phyloP scores from a whole-genome alignment of 1,140 invertebrate genomes.

The Homarus americanus region DNA sequence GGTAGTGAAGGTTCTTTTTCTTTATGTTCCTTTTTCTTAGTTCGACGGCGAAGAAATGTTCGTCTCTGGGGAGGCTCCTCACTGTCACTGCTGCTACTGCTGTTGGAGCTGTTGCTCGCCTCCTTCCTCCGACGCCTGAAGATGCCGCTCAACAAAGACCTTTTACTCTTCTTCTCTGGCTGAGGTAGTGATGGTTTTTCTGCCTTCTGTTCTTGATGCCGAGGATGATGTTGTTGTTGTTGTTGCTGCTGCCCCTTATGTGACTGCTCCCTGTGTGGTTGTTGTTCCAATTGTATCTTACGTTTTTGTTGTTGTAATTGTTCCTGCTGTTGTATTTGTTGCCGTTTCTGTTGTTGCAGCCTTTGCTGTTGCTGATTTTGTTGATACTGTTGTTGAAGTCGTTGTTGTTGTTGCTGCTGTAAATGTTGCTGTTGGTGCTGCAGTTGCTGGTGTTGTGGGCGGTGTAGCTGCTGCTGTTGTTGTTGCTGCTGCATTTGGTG shows the following conservation, averaged over 20 bases:
- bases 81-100: constrained; percentile 39
- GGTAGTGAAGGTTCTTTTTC: constrained; percentile 53
- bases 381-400: constrained; percentile 1
- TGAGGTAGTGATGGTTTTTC: not conserved
- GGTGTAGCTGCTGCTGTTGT: constrained; percentile 23
- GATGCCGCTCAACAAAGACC: constrained; percentile 55
- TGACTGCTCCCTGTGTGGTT: not conserved
- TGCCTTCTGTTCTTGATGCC: constrained; percentile 4
- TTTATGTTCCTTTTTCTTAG: constrained; percentile 44
- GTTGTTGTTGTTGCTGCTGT: constrained; percentile 27
- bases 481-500: constrained; percentile 17
- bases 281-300: not conserved
- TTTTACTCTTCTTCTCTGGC: constrained; percentile 52
- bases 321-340: not conserved
- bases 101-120: constrained; percentile 41
- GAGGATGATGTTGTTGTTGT: not conserved
- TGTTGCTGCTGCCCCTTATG: not conserved
- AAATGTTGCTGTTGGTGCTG: constrained; percentile 15
- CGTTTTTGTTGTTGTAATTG: not conserved
- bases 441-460: constrained; percentile 19
- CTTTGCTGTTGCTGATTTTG: constrained; percentile 20
- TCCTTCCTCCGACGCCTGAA: constrained; percentile 64
- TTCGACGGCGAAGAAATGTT: constrained; percentile 28
- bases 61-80: constrained; percentile 39
- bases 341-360: constrained; percentile 3